Evolutionary conservation across 1,140 invertebrate genomes (phyloP), one percentile per base, ranked within the genome.

Genomic region (Heliothis subflexa): DNA sequence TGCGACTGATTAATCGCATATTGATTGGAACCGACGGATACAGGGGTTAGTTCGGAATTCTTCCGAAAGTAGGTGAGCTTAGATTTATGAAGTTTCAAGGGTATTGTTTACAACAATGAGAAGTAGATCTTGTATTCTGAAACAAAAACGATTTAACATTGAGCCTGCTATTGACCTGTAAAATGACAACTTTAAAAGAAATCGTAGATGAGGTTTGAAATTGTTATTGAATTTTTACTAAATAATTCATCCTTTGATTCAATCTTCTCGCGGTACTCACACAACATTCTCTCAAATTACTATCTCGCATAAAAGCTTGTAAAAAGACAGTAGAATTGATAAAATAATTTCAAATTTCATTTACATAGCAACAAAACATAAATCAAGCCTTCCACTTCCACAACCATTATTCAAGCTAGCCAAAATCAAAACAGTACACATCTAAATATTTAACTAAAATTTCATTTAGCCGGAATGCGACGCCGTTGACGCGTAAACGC

Each of bases 1-100:
- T 90, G 89, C 83, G 64, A 73, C 86, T 93, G 91, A 93, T 93
- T 93, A 93, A 93, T 93, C 90, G 90, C 87, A 85, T 89, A 91
- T 91, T 91, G 91, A 92, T 92, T 89, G 86, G 80, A 80, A 75
- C 82, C 75, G 86, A 86, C 84, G 83, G 86, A 64, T 81, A 74
- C 71, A 45, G 54, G 71, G 71, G 71, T 61, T n/a, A 33, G 25
- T 28, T 40, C 28, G 14, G 18, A 49, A 49, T 74, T 61, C 25
- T 12, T 59, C 45, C 2, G 33, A 57, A 61, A 61, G 16, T 61
- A 61, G 71, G 71, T 59, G 40, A 45, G 40, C 14, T 16, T 33
- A 10, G 49, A 40, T 16, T 71, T 54, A 18, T 70, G 66, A 28
- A 49, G 21, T 50, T 70, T 70, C 12, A 28, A 4, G 7, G 61